Conservation (phyloP, 1,140 invertebrate genomes). For the Lordiphosa stackelbergi region DNA sequence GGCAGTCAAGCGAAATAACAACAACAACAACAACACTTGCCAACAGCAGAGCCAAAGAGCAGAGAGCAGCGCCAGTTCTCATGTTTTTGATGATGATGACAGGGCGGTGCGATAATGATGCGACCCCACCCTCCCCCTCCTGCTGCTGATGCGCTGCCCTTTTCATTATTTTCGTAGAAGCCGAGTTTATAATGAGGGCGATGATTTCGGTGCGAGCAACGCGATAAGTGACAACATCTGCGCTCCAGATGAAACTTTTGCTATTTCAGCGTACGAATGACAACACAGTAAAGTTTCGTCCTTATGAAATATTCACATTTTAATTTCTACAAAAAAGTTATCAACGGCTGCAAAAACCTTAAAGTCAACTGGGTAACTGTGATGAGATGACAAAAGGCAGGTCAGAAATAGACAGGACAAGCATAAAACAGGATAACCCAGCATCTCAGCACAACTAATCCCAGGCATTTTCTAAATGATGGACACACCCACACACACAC, state of each 20-base stretch:
- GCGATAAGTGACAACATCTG: conserved; percentile 45
- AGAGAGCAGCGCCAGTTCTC: conserved; percentile 7
- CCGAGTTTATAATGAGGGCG: conserved; percentile 58
- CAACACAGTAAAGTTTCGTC: too few relatives aligned
- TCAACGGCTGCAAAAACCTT: too few relatives aligned
- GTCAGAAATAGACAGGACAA: too few relatives aligned
- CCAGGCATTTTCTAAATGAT: conserved; percentile 52
- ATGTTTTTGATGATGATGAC: too few relatives aligned
- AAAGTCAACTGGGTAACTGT: too few relatives aligned
- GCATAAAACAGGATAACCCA: too few relatives aligned
- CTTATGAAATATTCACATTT: too few relatives aligned
- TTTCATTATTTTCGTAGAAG: conserved; percentile 47
- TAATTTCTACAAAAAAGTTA: too few relatives aligned
- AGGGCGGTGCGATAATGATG: conserved; percentile 48
- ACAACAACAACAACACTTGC: conserved; percentile 46
- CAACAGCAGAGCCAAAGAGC: conserved; percentile 6
- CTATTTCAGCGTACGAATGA: too few relatives aligned
- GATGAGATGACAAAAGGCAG: too few relatives aligned
- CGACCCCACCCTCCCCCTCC: not conserved
- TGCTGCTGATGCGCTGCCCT: not conserved
- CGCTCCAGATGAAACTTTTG: too few relatives aligned
- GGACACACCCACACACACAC: conserved; percentile 35
- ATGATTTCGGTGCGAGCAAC: conserved; percentile 39
- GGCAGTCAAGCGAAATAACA: conserved; percentile 63
- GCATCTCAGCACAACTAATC: conserved; percentile 47